Conservation (phyloP, 1,140 invertebrate genomes). For the Zaprionus davidi region DNA sequence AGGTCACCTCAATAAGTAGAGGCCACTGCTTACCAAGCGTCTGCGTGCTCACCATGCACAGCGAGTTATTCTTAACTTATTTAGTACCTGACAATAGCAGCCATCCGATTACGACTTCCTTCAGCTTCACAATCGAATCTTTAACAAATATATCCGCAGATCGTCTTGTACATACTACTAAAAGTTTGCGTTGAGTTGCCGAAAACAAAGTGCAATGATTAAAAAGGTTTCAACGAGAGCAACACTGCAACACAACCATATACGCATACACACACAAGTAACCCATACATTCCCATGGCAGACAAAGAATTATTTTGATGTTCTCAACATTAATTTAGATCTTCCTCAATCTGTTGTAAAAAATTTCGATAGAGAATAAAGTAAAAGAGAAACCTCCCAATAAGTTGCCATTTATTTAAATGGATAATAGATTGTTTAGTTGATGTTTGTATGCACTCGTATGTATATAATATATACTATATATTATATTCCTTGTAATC, state of each 20-base stretch:
- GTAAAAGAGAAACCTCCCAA: neutral
- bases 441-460: neutral
- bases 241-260: slow-evolving; percentile 1
- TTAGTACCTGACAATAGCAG: slow-evolving; percentile 83
- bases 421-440: neutral
- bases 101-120: slow-evolving; percentile 31
- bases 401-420: neutral
- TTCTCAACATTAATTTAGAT: neutral
- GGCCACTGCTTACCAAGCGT: slow-evolving; percentile 3
- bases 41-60: slow-evolving; percentile 5
- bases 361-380: neutral
- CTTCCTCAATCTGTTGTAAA: neutral
- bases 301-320: neutral
- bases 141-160: neutral
- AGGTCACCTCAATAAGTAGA: neutral
- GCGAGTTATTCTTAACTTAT: slow-evolving; percentile 57
- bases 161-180: slow-evolving; percentile 64
- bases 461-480: neutral
- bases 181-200: slow-evolving; percentile 46
- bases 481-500: neutral
- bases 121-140: neutral
- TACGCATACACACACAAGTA: neutral
- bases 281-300: neutral
- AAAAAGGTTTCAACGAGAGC: slow-evolving; percentile 73
- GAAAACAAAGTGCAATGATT: slow-evolving; percentile 41